phyloP scores from a whole-genome alignment of 2,797 vertebrate species.

The Lindbergichthys nudifrons region DNA sequence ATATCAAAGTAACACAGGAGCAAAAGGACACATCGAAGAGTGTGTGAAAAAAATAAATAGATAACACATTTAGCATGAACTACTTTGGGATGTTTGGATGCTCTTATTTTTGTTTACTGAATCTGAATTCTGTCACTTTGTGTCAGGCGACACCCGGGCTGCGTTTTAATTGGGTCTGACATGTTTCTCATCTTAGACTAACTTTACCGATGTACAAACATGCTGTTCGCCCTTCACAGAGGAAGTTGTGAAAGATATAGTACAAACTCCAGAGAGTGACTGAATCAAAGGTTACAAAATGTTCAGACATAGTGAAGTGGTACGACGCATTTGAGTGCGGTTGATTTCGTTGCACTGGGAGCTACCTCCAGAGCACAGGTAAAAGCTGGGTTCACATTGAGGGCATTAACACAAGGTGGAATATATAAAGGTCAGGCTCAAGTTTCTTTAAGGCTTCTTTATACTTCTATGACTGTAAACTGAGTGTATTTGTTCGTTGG shows the following conservation, averaged over 20 bases:
- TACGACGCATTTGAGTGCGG: constrained; percentile 36
- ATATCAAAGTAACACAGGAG: constrained; percentile 84
- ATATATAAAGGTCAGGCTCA: not conserved
- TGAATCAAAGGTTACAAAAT: constrained; percentile 86
- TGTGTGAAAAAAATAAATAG: constrained; percentile 39
- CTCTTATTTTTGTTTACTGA: constrained; percentile 84
- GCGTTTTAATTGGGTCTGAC: constrained; percentile 81
- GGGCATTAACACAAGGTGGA: no score
- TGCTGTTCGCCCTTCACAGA: constrained; percentile 78
- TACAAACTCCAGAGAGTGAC: constrained; percentile 79
- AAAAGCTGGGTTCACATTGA: not conserved
- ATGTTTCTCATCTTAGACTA: constrained; percentile 81
- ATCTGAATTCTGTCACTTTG: constrained; percentile 81
- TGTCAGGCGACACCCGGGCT: constrained; percentile 73
- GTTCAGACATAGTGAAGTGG: constrained; percentile 72
- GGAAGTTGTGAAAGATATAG: constrained; percentile 77
- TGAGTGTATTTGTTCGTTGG: not conserved
- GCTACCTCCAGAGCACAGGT: constrained; percentile 46
- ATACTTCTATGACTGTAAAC: not conserved
- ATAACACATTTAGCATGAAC: constrained; percentile 77
- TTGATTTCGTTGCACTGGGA: constrained; percentile 29
- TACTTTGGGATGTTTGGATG: constrained; percentile 81
- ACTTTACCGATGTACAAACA: constrained; percentile 84
- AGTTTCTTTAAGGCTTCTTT: not conserved
- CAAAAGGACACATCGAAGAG: constrained; percentile 76